Percentiles rank a stretch among this genome's conserved stretches.
phyloP scores from a whole-genome alignment of 2,797 vertebrate genomes.

The Melanotaenia trifasciata region DNA sequence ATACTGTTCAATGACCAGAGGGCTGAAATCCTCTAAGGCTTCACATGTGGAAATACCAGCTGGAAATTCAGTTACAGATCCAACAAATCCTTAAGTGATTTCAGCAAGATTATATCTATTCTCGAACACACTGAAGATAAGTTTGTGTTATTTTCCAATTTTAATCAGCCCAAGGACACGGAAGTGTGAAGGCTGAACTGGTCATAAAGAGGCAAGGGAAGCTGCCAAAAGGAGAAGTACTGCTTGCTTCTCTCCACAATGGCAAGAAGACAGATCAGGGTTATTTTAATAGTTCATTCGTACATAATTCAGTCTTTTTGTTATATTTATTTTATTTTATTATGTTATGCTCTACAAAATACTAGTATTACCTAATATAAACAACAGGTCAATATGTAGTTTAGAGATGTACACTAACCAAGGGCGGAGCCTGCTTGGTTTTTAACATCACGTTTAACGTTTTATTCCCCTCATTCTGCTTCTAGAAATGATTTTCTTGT shows the following conservation, averaged over 20 bases:
- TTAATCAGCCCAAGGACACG: conserved; percentile 53
- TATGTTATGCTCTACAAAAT: background rate
- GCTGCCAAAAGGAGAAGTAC: conserved; percentile 75
- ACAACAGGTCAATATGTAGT: background rate
- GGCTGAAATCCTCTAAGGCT: conserved; percentile 8
- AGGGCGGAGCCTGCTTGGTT: background rate
- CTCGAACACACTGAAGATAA: conserved; percentile 16
- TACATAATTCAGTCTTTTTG: background rate
- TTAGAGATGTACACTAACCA: background rate
- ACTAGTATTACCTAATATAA: conserved; percentile 13
- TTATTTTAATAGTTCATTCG: conserved; percentile 15
- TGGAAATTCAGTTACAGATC: conserved; percentile 32
- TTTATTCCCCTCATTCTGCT: conserved; percentile 23
- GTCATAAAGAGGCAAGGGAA: conserved; percentile 55
- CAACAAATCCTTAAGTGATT: conserved; percentile 26
- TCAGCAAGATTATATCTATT: background rate
- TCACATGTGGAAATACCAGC: conserved; percentile 43
- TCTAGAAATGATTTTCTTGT: conserved; percentile 53
- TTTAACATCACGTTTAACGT: conserved; percentile 3
- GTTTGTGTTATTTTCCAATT: conserved; percentile 30
- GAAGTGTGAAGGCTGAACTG: conserved; percentile 57
- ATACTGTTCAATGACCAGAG: conserved; percentile 46
- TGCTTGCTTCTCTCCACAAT: conserved; percentile 52
- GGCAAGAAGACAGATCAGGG: conserved; percentile 8
- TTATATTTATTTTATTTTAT: background rate